Conservation (phyloP, 2,797 vertebrate species). For the Euthynnus affinis region DNA sequence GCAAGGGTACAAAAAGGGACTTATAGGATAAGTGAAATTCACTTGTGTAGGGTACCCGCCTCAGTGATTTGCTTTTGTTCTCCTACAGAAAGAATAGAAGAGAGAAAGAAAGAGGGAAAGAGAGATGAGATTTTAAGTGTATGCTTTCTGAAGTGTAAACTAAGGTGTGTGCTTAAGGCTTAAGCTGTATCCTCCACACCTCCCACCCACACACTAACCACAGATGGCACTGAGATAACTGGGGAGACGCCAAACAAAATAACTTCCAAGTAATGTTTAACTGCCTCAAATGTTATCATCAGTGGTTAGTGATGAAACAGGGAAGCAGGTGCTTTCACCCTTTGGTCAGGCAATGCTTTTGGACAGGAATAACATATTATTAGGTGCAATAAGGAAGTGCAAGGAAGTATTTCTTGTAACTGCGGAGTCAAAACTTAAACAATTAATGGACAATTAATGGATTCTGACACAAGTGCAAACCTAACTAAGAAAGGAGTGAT, state of each 20-base stretch:
- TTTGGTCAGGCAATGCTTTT: slow-evolving; percentile 37
- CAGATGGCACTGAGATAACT: slow-evolving; percentile 54
- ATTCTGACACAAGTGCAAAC: neutral
- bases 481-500: slow-evolving; percentile 6
- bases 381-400: slow-evolving; percentile 28
- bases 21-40: neutral
- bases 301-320: slow-evolving; percentile 36
- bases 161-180: slow-evolving; percentile 54
- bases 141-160: slow-evolving; percentile 41
- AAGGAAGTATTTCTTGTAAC: slow-evolving; percentile 24
- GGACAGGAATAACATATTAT: slow-evolving; percentile 3
- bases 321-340: slow-evolving; percentile 29
- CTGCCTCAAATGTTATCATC: slow-evolving; percentile 37
- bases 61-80: neutral
- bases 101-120: neutral
- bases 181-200: slow-evolving; percentile 40
- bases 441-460: neutral
- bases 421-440: slow-evolving; percentile 16
- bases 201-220: slow-evolving; percentile 63
- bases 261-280: slow-evolving; percentile 66
- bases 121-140: slow-evolving; percentile 19
- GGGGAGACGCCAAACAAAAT: slow-evolving; percentile 42
- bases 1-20: neutral
- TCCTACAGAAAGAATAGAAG: neutral
- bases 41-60: neutral